Evolutionary conservation across 2,113 vertebrate species (phyloP).

Genomic region (Urocitellus parryii): DNA sequence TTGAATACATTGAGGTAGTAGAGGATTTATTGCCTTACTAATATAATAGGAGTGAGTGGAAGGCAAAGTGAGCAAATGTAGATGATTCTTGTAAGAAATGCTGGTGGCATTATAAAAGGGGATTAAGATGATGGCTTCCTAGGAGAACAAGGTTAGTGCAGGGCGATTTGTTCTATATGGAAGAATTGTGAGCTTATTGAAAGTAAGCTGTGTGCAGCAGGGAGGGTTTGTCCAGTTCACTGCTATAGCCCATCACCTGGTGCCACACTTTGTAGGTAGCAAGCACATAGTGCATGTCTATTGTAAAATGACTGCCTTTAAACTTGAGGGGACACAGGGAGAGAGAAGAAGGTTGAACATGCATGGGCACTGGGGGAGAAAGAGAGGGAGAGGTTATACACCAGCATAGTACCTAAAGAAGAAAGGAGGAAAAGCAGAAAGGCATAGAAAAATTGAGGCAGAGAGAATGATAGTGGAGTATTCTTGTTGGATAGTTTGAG

Average conservation of each 20-base stretch:
- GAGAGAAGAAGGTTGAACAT: not conserved
- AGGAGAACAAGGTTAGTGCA: not conserved
- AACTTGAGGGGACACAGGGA: conserved; percentile 17
- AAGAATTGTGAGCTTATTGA: not conserved
- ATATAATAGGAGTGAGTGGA: not conserved
- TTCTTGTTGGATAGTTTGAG: not conserved
- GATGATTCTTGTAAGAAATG: not conserved
- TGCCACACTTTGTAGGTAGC: not conserved
- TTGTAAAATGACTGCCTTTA: conserved; percentile 17
- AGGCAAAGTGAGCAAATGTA: not conserved
- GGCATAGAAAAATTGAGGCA: not conserved
- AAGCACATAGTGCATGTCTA: not conserved
- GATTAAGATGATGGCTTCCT: not conserved
- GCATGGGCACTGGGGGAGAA: not conserved
- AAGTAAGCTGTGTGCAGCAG: not conserved
- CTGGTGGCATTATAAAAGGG: not conserved
- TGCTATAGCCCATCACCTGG: not conserved
- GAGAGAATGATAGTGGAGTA: not conserved
- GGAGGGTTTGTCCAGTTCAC: not conserved
- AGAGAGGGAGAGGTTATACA: not conserved
- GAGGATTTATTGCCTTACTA: not conserved
- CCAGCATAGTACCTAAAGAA: not conserved
- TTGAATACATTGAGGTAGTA: not conserved
- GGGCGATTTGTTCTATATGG: not conserved
- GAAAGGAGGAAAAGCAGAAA: not conserved